Conservation (phyloP, 2,113 vertebrate species). For the Chloebia gouldiae region DNA sequence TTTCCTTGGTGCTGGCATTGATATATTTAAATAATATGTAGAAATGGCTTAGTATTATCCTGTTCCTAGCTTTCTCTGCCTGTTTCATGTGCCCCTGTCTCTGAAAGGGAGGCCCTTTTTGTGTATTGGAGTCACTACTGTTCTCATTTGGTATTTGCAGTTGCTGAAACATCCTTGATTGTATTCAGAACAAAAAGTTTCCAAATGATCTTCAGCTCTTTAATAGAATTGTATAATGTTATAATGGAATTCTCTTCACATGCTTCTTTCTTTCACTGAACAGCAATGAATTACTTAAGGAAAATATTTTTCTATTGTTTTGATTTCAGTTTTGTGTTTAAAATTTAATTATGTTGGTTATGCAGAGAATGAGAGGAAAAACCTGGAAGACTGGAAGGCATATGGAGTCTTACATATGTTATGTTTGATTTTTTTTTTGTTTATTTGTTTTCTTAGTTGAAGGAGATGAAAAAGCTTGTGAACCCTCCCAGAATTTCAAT, state of each 20-base stretch:
- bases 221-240: background rate
- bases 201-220: background rate
- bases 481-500: constrained; percentile 63
- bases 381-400: background rate
- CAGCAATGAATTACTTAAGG: background rate
- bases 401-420: background rate
- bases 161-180: background rate
- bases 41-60: background rate
- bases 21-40: background rate
- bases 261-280: background rate
- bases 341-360: background rate
- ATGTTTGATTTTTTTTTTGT: background rate
- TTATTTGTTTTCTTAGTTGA: constrained; percentile 65
- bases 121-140: background rate
- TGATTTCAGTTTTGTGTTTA: background rate
- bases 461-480: constrained; percentile 73
- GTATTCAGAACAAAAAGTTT: background rate
- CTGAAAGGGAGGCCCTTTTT: background rate
- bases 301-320: background rate
- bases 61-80: background rate
- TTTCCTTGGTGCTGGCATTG: background rate
- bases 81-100: rapidly evolving
- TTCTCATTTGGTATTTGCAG: background rate
- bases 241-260: background rate
- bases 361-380: background rate